These are phyloP conservation scores for Leucoptera coffeella DNA, from an alignment of 2,888 invertebrate genomes.

Conservation along the genomic window DNA sequence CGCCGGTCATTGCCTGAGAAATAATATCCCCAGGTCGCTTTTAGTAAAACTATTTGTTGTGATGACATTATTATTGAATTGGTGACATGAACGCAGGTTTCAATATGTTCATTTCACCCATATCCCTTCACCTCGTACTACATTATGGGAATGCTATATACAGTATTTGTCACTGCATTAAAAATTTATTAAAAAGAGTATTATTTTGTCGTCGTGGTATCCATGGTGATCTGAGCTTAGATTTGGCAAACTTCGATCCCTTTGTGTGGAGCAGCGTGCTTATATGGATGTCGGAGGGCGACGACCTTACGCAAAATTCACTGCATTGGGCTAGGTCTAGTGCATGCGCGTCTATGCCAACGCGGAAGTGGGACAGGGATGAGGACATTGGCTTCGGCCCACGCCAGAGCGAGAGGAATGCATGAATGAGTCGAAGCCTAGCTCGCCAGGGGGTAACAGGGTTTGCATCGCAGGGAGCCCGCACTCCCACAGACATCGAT, in stretches of 20 bases:
- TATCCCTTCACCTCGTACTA: too few species aligned
- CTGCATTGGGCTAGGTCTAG: slow-evolving; percentile 55
- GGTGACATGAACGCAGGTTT: too few species aligned
- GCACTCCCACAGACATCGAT: slow-evolving; percentile 33
- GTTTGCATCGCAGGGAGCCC: slow-evolving; percentile 42
- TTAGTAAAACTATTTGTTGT: too few species aligned
- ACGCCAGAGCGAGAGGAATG: slow-evolving; percentile 35
- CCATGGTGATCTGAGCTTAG: slow-evolving; percentile 11
- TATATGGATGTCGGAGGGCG: slow-evolving; percentile 26
- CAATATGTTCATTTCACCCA: too few species aligned
- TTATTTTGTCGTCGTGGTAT: not conserved
- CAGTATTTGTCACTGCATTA: too few species aligned
- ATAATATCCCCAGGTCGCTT: too few species aligned
- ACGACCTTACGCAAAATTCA: slow-evolving; percentile 54
- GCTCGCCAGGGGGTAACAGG: slow-evolving; percentile 47
- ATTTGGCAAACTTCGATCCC: slow-evolving; percentile 18
- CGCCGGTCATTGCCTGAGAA: too few species aligned
- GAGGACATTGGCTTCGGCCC: slow-evolving; percentile 21
- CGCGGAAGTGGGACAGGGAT: slow-evolving; percentile 39
- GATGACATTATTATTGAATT: too few species aligned
- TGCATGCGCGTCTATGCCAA: slow-evolving; percentile 44
- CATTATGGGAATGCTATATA: too few species aligned
- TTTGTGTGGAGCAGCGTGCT: slow-evolving; percentile 8
- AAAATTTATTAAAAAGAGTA: too few species aligned
- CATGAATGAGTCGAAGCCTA: slow-evolving; percentile 52